These are phyloP conservation scores for Bradypus variegatus DNA, from an alignment of 2,797 vertebrate species.

Conservation along the genomic window DNA sequence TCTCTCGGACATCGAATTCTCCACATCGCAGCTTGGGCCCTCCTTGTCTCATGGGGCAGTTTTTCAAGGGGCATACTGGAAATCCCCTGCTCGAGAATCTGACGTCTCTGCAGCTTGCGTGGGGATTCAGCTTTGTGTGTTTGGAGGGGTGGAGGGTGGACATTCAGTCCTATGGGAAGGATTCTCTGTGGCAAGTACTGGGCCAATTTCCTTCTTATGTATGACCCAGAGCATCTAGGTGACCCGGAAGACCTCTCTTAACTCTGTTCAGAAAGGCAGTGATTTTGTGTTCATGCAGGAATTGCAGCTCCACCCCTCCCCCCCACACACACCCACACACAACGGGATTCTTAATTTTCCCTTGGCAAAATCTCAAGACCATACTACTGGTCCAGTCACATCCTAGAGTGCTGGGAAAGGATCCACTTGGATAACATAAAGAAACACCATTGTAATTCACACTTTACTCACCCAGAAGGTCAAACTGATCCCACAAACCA, in stretches of 20 bases:
- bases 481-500: background rate
- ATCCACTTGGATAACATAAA: background rate
- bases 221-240: background rate
- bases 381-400: background rate
- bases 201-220: slow-evolving; percentile 20
- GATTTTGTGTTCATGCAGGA: background rate
- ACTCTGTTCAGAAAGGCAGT: background rate
- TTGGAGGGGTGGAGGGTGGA: background rate
- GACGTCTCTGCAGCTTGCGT: background rate
- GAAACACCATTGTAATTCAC: background rate
- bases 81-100: slow-evolving; percentile 41
- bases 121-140: background rate
- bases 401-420: background rate
- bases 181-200: background rate
- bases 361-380: background rate
- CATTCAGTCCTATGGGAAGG: background rate
- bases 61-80: slow-evolving; percentile 11
- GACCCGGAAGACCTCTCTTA: background rate
- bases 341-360: background rate
- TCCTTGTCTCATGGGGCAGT: background rate
- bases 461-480: background rate
- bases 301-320: background rate
- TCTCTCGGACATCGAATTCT: slow-evolving; percentile 60
- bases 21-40: slow-evolving; percentile 48
- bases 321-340: background rate